Conservation (phyloP, 2,797 vertebrate species). For the Brachyrhaphis roseni region DNA sequence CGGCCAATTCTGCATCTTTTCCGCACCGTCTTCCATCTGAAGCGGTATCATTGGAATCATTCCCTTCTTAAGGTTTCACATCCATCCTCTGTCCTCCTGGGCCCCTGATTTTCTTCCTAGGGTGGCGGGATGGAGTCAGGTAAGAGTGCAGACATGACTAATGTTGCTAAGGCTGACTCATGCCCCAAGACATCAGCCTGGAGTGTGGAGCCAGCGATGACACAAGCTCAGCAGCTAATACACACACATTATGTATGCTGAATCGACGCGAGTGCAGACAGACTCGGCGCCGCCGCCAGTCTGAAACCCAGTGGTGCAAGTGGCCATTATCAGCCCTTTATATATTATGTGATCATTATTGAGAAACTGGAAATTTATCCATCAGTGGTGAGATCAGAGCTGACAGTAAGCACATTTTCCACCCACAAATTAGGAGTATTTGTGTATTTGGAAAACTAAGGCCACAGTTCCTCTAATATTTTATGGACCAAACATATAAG, state of each 20-base stretch:
- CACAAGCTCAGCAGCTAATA: conserved; percentile 54
- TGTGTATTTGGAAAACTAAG: not conserved
- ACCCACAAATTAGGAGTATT: not conserved
- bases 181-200: conserved; percentile 67
- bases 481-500: not conserved
- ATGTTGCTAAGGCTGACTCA: conserved; percentile 75
- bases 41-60: not conserved
- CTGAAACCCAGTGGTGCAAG: conserved; percentile 51
- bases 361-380: conserved; percentile 54
- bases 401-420: conserved; percentile 42
- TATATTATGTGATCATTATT: conserved; percentile 54
- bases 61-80: conserved; percentile 1
- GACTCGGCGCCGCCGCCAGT: conserved; percentile 63
- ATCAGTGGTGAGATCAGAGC: conserved; percentile 58
- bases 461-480: not conserved
- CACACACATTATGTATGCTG: conserved; percentile 31
- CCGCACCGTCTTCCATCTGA: conserved; percentile 5
- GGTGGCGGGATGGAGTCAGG: conserved; percentile 64
- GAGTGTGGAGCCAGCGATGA: conserved; percentile 74
- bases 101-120: conserved; percentile 11
- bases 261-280: conserved; percentile 44
- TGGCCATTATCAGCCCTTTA: conserved; percentile 51
- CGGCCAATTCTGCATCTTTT: not conserved
- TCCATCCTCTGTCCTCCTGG: conserved; percentile 25
- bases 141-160: conserved; percentile 76